Conservation (phyloP, 2,888 invertebrate genomes). For the Scelioninae gen. 1 region DNA sequence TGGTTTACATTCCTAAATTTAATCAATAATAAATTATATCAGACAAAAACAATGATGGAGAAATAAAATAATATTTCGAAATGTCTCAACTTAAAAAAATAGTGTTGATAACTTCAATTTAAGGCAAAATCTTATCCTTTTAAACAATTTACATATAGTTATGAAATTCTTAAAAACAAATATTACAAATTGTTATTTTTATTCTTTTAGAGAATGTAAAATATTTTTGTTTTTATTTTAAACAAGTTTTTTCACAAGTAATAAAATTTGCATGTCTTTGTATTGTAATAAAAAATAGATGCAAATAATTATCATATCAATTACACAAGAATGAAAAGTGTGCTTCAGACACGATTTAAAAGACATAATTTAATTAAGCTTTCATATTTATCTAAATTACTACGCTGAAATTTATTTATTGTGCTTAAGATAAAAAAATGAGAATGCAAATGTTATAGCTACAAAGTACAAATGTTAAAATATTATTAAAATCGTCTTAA, state of each 20-base stretch:
- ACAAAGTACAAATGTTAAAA: slow-evolving; percentile 5
- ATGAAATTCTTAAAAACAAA: no score
- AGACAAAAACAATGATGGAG: no score
- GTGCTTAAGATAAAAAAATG: slow-evolving; percentile 27
- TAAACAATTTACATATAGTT: no score
- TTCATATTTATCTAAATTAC: slow-evolving; percentile 35
- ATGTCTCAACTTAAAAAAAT: no score
- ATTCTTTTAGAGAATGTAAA: no score
- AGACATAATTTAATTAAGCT: slow-evolving; percentile 38
- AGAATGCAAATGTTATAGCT: slow-evolving; percentile 20
- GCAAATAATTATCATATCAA: slow-evolving; percentile 18
- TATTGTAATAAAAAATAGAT: slow-evolving; percentile 2
- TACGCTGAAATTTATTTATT: slow-evolving; percentile 33
- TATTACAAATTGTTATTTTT: no score
- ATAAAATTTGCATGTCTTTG: neutral
- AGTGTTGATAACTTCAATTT: no score
- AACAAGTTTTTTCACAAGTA: neutral
- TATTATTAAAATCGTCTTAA: slow-evolving; percentile 17
- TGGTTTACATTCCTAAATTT: no score
- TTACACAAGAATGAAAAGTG: slow-evolving; percentile 1
- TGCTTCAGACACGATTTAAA: slow-evolving; percentile 13
- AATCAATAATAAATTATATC: no score
- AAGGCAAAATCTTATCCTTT: no score
- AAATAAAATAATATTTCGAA: no score
- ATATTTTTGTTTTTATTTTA: no score